These are phyloP conservation scores for Malacosoma neustria DNA, from an alignment of 2,888 invertebrate species.

Conservation along the genomic window DNA sequence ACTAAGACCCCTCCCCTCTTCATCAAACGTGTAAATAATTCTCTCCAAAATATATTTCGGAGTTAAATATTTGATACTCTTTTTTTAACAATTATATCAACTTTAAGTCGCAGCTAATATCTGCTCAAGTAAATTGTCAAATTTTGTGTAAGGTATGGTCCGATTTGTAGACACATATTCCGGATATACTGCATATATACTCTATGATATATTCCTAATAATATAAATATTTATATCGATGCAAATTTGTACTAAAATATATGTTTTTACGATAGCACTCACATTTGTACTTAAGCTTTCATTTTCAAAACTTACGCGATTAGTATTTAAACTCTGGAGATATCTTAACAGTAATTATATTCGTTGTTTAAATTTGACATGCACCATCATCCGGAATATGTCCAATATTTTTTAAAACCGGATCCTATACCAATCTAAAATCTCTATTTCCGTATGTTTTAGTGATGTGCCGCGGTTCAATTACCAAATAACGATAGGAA, in stretches of 20 bases:
- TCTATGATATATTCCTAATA: not conserved
- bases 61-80: conserved; percentile 51
- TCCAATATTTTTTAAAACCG: too few relatives aligned
- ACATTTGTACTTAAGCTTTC: not conserved
- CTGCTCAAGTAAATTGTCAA: conserved; percentile 37
- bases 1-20: conserved; percentile 61
- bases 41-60: conserved; percentile 72
- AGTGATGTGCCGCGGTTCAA: conserved; percentile 14
- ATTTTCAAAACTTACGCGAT: not conserved
- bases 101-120: conserved; percentile 34
- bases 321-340: not conserved
- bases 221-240: not conserved
- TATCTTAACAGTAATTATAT: not conserved
- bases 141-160: conserved; percentile 22
- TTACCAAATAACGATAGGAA: not conserved
- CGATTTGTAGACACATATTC: conserved; percentile 15
- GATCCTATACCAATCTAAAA: conserved; percentile 22
- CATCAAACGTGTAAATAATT: conserved; percentile 63
- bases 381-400: conserved; percentile 5
- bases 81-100: conserved; percentile 45
- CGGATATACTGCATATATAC: not conserved
- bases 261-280: not conserved
- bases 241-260: not conserved
- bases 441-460: conserved; percentile 17
- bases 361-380: conserved; percentile 9